Percentiles rank a stretch among this genome's conserved stretches.
These are phyloP conservation scores for Eutolmus rufibarbis DNA, from an alignment of 2,888 invertebrate genomes.

Conservation along the genomic window DNA sequence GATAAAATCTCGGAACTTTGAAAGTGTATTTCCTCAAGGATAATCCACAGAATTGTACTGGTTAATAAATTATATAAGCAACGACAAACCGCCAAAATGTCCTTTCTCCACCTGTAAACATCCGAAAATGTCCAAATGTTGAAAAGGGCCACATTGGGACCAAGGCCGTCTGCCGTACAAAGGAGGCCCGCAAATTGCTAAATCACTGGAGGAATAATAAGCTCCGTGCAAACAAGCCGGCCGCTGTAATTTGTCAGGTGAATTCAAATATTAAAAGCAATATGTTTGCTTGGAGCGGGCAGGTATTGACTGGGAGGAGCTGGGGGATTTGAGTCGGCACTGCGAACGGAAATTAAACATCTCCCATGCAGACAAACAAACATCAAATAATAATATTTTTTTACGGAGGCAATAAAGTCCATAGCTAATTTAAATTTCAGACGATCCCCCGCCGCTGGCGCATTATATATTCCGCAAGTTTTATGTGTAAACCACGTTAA, in stretches of 20 bases:
- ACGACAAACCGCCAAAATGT: not conserved
- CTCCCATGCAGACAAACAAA: not conserved
- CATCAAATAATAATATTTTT: not conserved
- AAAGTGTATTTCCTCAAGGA: not conserved
- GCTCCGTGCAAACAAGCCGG: not conserved
- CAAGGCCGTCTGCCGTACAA: not conserved
- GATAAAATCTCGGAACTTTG: not conserved
- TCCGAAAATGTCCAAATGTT: not conserved
- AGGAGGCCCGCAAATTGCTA: not conserved
- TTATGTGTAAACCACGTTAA: constrained; percentile 36
- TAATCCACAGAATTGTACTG: not conserved
- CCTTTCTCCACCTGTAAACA: not conserved
- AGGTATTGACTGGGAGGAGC: not conserved
- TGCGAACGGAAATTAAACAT: not conserved
- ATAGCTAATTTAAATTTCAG: constrained; percentile 1
- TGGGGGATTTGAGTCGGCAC: not conserved
- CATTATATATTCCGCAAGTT: constrained; percentile 3
- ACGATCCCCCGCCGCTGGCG: not conserved
- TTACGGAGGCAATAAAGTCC: not conserved
- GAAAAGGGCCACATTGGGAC: not conserved
- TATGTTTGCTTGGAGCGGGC: not conserved
- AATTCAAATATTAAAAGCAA: not conserved
- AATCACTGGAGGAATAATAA: not conserved
- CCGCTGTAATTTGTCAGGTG: not conserved
- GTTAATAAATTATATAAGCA: not conserved